Evolutionary conservation across 2,888 invertebrate genomes (phyloP), one percentile per base, ranked within the genome.

Genomic region (Stramonita haemastoma): DNA sequence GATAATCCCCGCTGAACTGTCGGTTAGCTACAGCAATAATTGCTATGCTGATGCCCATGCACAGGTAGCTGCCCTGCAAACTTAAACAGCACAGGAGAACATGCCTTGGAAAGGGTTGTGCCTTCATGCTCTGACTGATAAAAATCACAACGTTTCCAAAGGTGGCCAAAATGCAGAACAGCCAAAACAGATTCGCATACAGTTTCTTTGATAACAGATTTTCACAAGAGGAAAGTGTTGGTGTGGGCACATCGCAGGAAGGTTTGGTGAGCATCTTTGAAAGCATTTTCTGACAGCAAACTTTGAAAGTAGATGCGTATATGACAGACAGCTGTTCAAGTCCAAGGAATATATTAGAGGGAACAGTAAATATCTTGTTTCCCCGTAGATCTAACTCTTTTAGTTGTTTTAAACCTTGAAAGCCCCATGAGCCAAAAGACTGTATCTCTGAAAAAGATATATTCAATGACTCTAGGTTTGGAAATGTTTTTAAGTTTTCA

Each of bases 11-110:
- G 5, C 79, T 56, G 86, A 87, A 90, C 32, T 85, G 84, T 34
- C 73, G 79, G 57, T 90, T 89, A 22, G 90, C 90, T 0, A 66
- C n/a, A 11, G 89, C 90, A 26, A 90, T 87, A 17, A 90, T 87
- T 17, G 89, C 86, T 56, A 89, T 34, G 29, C 89, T 87, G 15
- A 89, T 26, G 0, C 90, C 90, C 90, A 90, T 90, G 26, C 26
- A 66, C 66, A 66, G 26, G 66, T 26, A 22, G 66, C 19, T 26
- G 26, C 17, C 17, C 60, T 89, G 87, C 32, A 90, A 87, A 32
- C 89, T 89, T 0, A 84, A 85, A 0, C 87, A 79, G 22, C 87
- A 87, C 26, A 84, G 84, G 22, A 89, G 66, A 34, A 89, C 87
- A 66, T 89, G 79, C 36, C 85, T 83, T 8, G 85, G 85, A 66